phyloP scores from a whole-genome alignment of 2,113 vertebrate species.

The Lanius ludovicianus region DNA sequence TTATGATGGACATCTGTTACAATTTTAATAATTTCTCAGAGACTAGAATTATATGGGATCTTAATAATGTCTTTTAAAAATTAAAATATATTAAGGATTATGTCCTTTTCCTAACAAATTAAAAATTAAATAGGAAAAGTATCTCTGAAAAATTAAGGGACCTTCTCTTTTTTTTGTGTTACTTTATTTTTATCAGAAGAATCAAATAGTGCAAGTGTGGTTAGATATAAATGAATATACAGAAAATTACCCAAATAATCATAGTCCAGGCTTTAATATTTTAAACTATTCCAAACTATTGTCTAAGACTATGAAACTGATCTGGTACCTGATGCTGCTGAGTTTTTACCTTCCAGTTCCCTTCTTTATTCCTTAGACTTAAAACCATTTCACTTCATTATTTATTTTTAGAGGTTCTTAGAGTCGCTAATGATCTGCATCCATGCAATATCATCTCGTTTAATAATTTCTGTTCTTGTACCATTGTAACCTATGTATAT shows the following conservation, averaged over 20 bases:
- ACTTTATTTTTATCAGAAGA: not conserved
- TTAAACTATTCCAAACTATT: not conserved
- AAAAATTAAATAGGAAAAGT: not conserved
- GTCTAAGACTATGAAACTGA: not conserved
- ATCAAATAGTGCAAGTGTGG: not conserved
- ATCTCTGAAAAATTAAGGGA: not conserved
- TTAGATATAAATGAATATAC: not conserved
- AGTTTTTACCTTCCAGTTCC: not conserved
- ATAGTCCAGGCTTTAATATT: not conserved
- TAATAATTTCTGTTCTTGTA: not conserved
- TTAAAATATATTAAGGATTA: not conserved
- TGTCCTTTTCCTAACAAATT: not conserved
- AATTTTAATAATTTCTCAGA: not conserved
- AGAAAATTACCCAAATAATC: not conserved
- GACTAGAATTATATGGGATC: not conserved
- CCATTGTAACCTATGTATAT: not conserved
- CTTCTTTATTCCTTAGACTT: not conserved
- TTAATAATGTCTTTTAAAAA: not conserved
- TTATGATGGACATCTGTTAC: not conserved
- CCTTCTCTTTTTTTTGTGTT: not conserved
- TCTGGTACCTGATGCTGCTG: not conserved
- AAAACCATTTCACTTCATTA: not conserved
- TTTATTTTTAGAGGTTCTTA: not conserved
- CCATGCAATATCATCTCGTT: not conserved
- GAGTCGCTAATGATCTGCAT: not conserved